Percentiles rank a stretch among this genome's conserved stretches.
Conservation (phyloP, 1,140 invertebrate species). For the Vollenhovia emeryi region DNA sequence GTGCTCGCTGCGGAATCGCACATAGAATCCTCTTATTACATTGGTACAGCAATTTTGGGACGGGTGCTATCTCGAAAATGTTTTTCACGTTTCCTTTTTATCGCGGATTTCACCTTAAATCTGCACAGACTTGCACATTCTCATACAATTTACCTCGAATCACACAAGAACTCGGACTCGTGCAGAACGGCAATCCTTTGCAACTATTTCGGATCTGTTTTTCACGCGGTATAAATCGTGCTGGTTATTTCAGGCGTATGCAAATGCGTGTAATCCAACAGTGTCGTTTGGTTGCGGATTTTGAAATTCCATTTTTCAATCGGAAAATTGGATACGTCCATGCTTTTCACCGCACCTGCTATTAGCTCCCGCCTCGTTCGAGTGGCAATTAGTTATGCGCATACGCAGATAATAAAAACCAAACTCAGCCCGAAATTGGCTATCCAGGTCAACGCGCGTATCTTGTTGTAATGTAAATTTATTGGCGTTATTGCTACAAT, state of each 20-base stretch:
- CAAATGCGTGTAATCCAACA: slow-evolving; percentile 31
- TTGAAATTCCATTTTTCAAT: slow-evolving; percentile 48
- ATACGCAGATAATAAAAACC: slow-evolving; percentile 42
- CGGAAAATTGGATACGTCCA: slow-evolving; percentile 18
- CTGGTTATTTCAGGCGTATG: slow-evolving; percentile 22
- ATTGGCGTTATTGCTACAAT: neutral
- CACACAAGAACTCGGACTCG: neutral
- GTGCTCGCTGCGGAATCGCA: neutral
- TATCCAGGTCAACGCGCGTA: neutral
- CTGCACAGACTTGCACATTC: neutral
- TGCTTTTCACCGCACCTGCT: neutral
- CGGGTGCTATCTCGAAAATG: neutral
- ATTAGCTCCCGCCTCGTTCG: neutral
- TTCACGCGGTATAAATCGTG: slow-evolving; percentile 15
- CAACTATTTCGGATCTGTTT: neutral
- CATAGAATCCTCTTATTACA: slow-evolving; percentile 22
- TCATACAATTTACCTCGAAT: neutral
- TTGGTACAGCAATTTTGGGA: slow-evolving; percentile 27
- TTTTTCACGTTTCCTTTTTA: neutral
- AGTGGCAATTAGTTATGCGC: slow-evolving; percentile 14
- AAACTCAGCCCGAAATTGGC: slow-evolving; percentile 25
- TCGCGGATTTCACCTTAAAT: neutral
- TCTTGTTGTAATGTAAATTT: slow-evolving; percentile 26
- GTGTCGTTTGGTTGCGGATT: slow-evolving; percentile 15
- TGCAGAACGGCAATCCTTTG: neutral